Evolutionary conservation across 2,888 invertebrate genomes (phyloP).

Genomic region (Campoplex capitator): DNA sequence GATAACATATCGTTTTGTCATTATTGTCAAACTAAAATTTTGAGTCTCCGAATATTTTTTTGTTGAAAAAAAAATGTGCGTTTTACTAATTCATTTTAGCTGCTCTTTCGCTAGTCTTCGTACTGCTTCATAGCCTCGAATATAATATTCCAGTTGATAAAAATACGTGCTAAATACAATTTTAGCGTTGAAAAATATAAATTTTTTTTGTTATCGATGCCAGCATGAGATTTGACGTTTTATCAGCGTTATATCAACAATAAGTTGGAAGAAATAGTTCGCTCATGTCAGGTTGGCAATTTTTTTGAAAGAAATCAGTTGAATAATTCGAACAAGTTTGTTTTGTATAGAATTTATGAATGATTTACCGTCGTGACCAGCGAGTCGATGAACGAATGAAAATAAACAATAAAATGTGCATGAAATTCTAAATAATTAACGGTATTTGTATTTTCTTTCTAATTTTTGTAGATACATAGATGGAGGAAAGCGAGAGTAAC

Average conservation of each 20-base stretch:
- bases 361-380: too few species aligned
- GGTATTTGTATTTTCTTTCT: neutral
- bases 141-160: neutral
- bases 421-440: neutral
- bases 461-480: slow-evolving; percentile 77
- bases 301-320: neutral
- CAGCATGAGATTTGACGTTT: neutral
- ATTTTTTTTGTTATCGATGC: neutral
- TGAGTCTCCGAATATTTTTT: neutral
- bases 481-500: slow-evolving; percentile 79
- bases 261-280: too few species aligned
- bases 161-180: neutral
- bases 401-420: neutral
- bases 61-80: neutral
- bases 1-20: neutral
- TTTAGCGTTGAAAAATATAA: neutral
- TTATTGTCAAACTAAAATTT: neutral
- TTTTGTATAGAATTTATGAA: neutral
- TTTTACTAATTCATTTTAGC: neutral
- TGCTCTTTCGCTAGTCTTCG: neutral
- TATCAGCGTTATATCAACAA: neutral
- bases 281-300: too few species aligned
- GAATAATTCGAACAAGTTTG: neutral
- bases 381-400: too few species aligned
- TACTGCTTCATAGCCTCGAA: too few species aligned